These are phyloP conservation scores for Ochropacha duplaris DNA, from an alignment of 2,888 invertebrate species.

Conservation along the genomic window DNA sequence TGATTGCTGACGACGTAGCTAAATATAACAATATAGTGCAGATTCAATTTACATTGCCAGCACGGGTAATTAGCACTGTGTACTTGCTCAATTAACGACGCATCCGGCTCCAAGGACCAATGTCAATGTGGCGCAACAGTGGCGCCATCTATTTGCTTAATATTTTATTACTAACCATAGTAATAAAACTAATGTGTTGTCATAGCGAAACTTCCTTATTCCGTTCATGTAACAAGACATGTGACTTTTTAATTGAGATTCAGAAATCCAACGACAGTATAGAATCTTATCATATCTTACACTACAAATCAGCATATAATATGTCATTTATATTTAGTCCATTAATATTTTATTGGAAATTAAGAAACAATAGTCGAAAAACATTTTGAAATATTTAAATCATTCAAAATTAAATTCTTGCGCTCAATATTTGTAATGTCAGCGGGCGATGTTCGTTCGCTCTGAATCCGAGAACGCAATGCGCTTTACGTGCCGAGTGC, in stretches of 20 bases:
- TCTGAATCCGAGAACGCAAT: constrained; percentile 48
- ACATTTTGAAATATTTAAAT: constrained; percentile 41
- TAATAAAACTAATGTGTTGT: background rate
- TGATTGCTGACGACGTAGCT: constrained; percentile 12
- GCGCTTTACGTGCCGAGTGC: constrained; percentile 22
- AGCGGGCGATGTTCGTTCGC: constrained; percentile 38
- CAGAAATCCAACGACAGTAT: too few species aligned
- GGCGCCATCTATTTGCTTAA: background rate
- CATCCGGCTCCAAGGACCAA: constrained; percentile 24
- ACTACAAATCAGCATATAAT: too few species aligned
- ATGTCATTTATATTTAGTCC: too few species aligned
- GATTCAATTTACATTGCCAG: constrained; percentile 39
- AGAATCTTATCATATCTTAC: too few species aligned
- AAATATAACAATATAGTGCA: constrained; percentile 29
- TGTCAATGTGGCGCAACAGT: background rate
- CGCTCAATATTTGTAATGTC: constrained; percentile 55
- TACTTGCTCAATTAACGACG: constrained; percentile 26
- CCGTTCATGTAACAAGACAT: constrained; percentile 10
- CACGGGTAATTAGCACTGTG: constrained; percentile 26
- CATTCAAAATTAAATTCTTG: constrained; percentile 57
- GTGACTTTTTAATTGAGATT: background rate
- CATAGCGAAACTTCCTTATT: background rate
- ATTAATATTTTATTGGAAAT: too few species aligned
- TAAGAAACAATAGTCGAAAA: constrained; percentile 2
- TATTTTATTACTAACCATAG: background rate